Evolutionary conservation across 1,140 invertebrate species (phyloP), one percentile per base, ranked within the genome.

Genomic region (Drosophila rhopaloa): DNA sequence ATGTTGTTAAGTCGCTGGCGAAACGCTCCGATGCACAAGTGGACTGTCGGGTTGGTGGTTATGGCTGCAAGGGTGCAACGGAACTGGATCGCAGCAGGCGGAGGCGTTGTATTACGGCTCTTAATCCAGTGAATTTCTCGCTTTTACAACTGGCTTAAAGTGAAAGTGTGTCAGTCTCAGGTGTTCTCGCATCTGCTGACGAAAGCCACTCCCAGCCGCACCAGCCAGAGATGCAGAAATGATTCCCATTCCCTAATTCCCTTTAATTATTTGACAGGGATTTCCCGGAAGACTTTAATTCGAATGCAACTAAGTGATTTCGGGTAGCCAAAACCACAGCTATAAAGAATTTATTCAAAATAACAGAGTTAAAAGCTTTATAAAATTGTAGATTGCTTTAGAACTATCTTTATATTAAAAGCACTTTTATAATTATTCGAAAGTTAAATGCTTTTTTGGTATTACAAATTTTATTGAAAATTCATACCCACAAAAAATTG

Each of bases 81-180:
- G 37, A 41, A 41, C 55, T 32, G 61, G 35, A 35, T 35, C 24
- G 27, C 10, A 24, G 63, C 5, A 29, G 6, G 3, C 37, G 47
- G 47, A 38, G 66, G 53, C 66, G 68, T 72, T 71, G 66, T 53
- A 72, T 72, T 72, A 72, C 68, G 68, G 68, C 65, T 50, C 68
- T 72, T 72, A 71, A 71, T 71, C 65, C 67, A 48, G 65, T 70
- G 67, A 71, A 71, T 71, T 71, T 71, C 67, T 71, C 67, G 67
- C 67, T 71, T 71, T 57, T 71, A 70, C 67, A 71, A 71, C 67
- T 71, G 67, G 67, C 65, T 71, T 71, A 71, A 70, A 71, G 65
- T 35, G 67, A 71, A 71, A 71, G 67, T 71, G 65, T 71, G 67
- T 71, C 67, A 71, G 37, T 71, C 67, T 71, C 67, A 71, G 67